phyloP scores from a whole-genome alignment of 2,888 invertebrate genomes.

The Scaptomyza cyrtandrae region DNA sequence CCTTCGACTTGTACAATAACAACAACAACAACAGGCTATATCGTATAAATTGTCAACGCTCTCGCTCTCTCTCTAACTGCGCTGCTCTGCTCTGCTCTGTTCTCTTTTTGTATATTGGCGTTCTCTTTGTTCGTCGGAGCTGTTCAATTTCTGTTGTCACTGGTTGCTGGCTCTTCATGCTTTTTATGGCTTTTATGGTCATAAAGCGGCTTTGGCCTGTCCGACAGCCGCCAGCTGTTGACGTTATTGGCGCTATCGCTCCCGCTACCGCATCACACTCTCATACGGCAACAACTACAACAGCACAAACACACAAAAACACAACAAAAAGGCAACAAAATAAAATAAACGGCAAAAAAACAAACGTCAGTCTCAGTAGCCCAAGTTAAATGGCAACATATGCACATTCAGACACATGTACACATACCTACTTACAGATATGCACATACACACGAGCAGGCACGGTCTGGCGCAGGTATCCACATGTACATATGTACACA shows the following conservation, averaged over 20 bases:
- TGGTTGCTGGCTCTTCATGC: slow-evolving; percentile 60
- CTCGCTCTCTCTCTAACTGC: slow-evolving; percentile 27
- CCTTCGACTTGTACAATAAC: slow-evolving; percentile 39
- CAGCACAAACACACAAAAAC: neutral
- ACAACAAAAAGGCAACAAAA: neutral
- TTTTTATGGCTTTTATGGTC: slow-evolving; percentile 77
- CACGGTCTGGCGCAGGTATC: slow-evolving; percentile 54
- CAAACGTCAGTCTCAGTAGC: slow-evolving; percentile 55
- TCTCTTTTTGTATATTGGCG: slow-evolving; percentile 22
- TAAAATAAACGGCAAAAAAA: slow-evolving; percentile 17
- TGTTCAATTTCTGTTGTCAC: slow-evolving; percentile 43
- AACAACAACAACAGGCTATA: slow-evolving; percentile 40
- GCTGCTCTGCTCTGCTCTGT: slow-evolving; percentile 29
- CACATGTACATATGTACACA: slow-evolving; percentile 23
- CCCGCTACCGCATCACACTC: slow-evolving; percentile 65
- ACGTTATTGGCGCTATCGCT: slow-evolving; percentile 42
- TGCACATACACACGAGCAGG: slow-evolving; percentile 16
- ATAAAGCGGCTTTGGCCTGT: slow-evolving; percentile 74
- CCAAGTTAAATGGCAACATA: slow-evolving; percentile 68
- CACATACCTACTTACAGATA: no score
- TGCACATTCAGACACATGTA: slow-evolving; percentile 44
- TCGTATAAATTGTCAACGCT: slow-evolving; percentile 61
- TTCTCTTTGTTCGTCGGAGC: slow-evolving; percentile 36
- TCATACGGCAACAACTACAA: slow-evolving; percentile 38
- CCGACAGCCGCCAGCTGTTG: slow-evolving; percentile 72